Evolutionary conservation across 1,140 invertebrate genomes (phyloP), one percentile per base, ranked within the genome.

Genomic region (Augochlora pura): DNA sequence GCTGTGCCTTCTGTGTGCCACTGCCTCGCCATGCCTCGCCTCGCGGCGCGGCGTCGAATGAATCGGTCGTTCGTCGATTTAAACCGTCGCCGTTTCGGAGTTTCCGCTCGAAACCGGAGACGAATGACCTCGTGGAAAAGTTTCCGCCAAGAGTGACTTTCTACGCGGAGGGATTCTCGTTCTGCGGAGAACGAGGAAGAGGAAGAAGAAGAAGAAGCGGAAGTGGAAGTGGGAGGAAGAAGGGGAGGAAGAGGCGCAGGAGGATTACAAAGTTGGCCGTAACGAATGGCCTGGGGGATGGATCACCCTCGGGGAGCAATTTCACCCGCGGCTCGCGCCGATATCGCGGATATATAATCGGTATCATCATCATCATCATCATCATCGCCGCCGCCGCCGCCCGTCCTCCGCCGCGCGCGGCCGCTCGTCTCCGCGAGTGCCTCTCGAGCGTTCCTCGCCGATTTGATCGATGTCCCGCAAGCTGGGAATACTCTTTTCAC

Each of bases 391-490:
- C 27, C 57, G 10, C 12, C 46, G 16, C 16, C 49, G 10, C 2
- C 42, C 42, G 10, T 12, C 42, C 14, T 46, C 14, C 42, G 7
- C 4, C 16, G 14, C 10, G 49, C 49, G 16, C 4, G 2, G 12
- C 12, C 49, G 49, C 25, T 25, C 27, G 12, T 23, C 25, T 25
- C 32, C 10, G 8, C 54, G 38, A 71, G 54, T 42, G 60, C 60
- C 60, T 16, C 60, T 62, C n/a, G n/a, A 62, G 60, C 60, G 25
- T 62, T 62, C 60, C 25, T 27, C 8, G 60, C 60, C 60, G 21
- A 72, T 72, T 46, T 46, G 38, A 72, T 63, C 70, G 59, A 72
- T 46, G 39, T 62, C 60, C 60, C 49, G 54, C 60, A 27, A 9
- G 60, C 60, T 32, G 60, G 60, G n/a, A n/a, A 62, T 62, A 39